These are phyloP conservation scores for Habroteleia sp. DNA, from an alignment of 2,888 invertebrate species.

Conservation along the genomic window DNA sequence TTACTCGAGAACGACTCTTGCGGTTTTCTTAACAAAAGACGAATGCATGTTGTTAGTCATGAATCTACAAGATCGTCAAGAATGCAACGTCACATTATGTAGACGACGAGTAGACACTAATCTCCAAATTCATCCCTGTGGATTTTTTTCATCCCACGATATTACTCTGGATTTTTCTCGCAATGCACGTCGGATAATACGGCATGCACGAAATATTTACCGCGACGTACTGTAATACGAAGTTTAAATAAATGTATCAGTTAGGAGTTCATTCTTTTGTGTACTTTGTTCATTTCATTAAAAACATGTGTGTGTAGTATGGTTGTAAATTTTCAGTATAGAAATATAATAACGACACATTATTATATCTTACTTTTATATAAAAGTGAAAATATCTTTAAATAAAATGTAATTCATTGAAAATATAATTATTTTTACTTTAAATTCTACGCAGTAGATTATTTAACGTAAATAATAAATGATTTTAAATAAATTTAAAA, in stretches of 20 bases:
- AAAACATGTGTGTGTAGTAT: too few species aligned
- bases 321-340: too few species aligned
- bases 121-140: slow-evolving; percentile 69
- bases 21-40: slow-evolving; percentile 48
- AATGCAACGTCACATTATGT: slow-evolving; percentile 63
- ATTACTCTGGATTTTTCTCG: slow-evolving; percentile 62
- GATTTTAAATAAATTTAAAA: too few species aligned
- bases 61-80: slow-evolving; percentile 35
- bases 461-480: too few species aligned
- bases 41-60: slow-evolving; percentile 35
- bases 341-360: too few species aligned
- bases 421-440: too few species aligned
- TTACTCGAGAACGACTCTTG: slow-evolving; percentile 31
- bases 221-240: slow-evolving; percentile 3
- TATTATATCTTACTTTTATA: too few species aligned
- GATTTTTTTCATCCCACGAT: slow-evolving; percentile 66
- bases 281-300: too few species aligned
- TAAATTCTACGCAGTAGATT: too few species aligned
- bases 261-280: not conserved
- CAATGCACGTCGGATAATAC: slow-evolving; percentile 38
- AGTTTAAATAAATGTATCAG: slow-evolving; percentile 17
- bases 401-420: too few species aligned
- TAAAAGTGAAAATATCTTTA: too few species aligned
- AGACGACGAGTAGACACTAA: slow-evolving; percentile 68
- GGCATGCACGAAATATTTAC: slow-evolving; percentile 31